These are phyloP conservation scores for Tadarida brasiliensis DNA, from an alignment of 2,797 vertebrate genomes.

Conservation along the genomic window DNA sequence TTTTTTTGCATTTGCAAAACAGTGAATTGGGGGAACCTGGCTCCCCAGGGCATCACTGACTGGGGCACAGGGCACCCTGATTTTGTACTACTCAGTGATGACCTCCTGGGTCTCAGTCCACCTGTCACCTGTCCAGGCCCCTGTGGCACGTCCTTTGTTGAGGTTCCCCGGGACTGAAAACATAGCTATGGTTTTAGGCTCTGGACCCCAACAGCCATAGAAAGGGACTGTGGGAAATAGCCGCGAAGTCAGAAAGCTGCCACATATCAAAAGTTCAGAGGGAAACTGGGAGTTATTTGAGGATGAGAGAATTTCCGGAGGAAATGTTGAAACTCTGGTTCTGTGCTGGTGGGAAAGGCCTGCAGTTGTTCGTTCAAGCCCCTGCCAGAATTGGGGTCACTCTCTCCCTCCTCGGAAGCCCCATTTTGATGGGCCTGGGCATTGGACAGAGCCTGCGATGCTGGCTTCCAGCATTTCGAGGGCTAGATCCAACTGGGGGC, in stretches of 20 bases:
- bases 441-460: neutral
- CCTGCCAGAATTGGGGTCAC: fast-evolving
- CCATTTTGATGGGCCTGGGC: neutral
- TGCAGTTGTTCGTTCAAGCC: neutral
- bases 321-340: neutral
- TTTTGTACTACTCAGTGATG: neutral
- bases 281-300: neutral
- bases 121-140: neutral
- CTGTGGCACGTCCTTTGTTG: neutral
- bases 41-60: neutral
- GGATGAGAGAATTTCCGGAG: constrained; percentile 46
- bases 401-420: neutral
- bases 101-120: neutral
- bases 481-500: neutral
- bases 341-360: neutral
- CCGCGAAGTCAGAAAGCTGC: neutral
- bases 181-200: neutral
- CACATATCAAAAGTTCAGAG: neutral
- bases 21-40: neutral
- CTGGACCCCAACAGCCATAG: neutral
- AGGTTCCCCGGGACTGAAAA: neutral
- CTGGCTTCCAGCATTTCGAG: neutral
- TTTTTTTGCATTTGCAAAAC: neutral
- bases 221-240: neutral
- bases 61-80: neutral